Conservation (phyloP, 2,113 vertebrate species). For the Mungos mungo region DNA sequence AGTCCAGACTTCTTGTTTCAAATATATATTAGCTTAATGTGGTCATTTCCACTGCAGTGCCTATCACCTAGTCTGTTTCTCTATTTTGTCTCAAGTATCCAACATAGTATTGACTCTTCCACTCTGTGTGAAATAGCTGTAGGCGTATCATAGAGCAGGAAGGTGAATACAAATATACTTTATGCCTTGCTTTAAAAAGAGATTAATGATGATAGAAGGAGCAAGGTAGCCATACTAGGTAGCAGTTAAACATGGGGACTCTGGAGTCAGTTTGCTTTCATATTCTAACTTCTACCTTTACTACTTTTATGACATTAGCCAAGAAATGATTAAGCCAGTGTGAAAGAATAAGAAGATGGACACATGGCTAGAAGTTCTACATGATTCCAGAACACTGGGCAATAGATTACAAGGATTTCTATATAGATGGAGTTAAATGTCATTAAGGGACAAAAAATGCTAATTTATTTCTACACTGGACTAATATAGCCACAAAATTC, state of each 20-base stretch:
- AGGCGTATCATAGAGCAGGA: background rate
- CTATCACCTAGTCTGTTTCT: background rate
- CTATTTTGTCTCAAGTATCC: background rate
- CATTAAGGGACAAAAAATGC: background rate
- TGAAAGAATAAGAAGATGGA: background rate
- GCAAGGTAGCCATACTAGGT: background rate
- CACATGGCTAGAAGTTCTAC: background rate
- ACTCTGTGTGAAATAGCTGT: background rate
- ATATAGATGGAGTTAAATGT: background rate
- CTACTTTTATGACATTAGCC: background rate
- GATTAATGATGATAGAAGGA: background rate
- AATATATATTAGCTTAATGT: background rate
- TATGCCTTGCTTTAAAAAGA: background rate
- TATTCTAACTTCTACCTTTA: conserved; percentile 4
- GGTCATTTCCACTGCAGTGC: background rate
- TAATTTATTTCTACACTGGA: conserved; percentile 9
- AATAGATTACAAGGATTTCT: background rate
- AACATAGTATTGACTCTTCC: background rate
- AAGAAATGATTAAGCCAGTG: background rate
- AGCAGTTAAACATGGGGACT: background rate
- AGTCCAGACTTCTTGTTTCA: background rate
- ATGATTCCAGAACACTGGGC: background rate
- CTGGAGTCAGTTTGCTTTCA: background rate
- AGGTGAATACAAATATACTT: background rate
- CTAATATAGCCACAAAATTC: background rate